Conservation (phyloP, 1,140 invertebrate species). For the Plectrocnemia conspersa region DNA sequence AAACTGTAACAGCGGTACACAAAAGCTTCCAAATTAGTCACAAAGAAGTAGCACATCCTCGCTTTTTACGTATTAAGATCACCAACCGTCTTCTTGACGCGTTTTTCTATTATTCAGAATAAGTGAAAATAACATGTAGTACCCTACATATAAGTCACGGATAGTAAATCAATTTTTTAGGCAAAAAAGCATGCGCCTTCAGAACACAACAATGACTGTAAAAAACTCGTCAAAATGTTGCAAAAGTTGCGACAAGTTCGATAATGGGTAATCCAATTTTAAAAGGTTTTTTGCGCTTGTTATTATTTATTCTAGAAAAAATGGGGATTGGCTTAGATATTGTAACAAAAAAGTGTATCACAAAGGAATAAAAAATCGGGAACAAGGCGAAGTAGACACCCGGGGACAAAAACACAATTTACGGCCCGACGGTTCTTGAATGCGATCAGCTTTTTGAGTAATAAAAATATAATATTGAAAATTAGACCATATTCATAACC, state of each 20-base stretch:
- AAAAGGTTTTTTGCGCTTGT: constrained; percentile 25
- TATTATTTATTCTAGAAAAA: constrained; percentile 8
- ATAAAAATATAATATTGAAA: constrained; percentile 36
- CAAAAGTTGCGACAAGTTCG: constrained; percentile 30
- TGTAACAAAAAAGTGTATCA: constrained; percentile 24
- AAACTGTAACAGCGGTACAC: constrained; percentile 25
- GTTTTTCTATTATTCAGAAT: too few relatives aligned
- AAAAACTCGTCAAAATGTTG: constrained; percentile 13
- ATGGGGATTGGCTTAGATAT: constrained; percentile 20
- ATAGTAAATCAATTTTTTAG: background rate
- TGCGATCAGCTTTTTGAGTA: constrained; percentile 25
- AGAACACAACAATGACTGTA: background rate
- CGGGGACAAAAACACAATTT: constrained; percentile 32
- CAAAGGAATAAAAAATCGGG: constrained; percentile 22
- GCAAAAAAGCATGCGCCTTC: constrained; percentile 1
- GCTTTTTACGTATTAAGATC: constrained; percentile 16
- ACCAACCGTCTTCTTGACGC: constrained; percentile 19
- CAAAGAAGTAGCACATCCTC: constrained; percentile 20
- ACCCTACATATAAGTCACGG: background rate
- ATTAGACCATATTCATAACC: constrained; percentile 36
- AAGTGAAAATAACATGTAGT: background rate
- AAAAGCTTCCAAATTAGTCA: constrained; percentile 33
- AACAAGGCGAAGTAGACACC: constrained; percentile 25
- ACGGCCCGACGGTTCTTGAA: constrained; percentile 22
- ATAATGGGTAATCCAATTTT: constrained; percentile 36